These are phyloP conservation scores for Arnoldichthys spilopterus DNA, from an alignment of 2,797 vertebrate genomes.

Conservation along the genomic window DNA sequence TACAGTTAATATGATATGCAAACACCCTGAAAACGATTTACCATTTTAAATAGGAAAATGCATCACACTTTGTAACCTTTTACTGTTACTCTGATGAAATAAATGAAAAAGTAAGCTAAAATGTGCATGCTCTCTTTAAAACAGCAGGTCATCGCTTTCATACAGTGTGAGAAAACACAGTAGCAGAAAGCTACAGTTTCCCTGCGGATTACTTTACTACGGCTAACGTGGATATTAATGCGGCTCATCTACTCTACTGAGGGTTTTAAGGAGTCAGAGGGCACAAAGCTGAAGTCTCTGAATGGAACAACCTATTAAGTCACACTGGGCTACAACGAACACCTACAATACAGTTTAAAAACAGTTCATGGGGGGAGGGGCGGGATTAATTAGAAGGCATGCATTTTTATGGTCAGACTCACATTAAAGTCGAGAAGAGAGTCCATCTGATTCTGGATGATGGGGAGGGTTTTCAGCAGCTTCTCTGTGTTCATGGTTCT, in stretches of 20 bases:
- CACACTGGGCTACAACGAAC: not conserved
- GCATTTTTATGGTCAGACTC: conserved; percentile 55
- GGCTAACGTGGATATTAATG: not conserved
- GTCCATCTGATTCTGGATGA: conserved; percentile 96
- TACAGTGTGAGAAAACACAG: too few relatives aligned
- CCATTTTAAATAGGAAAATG: too few relatives aligned
- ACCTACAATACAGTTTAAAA: not conserved
- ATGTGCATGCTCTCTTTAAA: too few relatives aligned
- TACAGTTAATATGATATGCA: not conserved
- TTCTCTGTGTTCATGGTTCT: conserved; percentile 96
- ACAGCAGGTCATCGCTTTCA: not conserved
- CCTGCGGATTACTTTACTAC: not conserved
- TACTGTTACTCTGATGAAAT: not conserved
- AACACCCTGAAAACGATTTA: too few relatives aligned
- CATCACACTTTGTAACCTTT: not conserved
- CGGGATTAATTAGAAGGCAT: not conserved
- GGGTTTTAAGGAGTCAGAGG: not conserved
- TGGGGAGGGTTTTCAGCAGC: conserved; percentile 92
- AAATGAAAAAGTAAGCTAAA: not conserved
- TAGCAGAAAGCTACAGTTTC: too few relatives aligned
- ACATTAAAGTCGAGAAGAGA: conserved; percentile 94
- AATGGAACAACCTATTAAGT: not conserved
- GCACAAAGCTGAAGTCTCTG: not conserved
- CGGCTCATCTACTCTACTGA: not conserved
- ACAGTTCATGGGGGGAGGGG: not conserved